Conservation (phyloP, 2,113 vertebrate genomes). For the Phalacrocorax aristotelis region DNA sequence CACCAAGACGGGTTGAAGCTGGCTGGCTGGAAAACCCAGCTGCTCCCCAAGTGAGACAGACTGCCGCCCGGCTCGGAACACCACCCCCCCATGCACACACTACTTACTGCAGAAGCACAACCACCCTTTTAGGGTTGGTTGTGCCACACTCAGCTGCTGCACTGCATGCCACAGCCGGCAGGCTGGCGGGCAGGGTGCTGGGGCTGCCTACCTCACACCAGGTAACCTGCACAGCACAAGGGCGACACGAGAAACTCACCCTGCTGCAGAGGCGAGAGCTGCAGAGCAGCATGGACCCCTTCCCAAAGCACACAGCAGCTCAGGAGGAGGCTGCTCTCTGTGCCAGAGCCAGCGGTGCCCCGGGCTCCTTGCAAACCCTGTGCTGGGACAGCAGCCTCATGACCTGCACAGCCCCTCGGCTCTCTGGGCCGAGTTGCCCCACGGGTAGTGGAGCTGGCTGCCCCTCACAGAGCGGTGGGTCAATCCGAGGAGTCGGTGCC, state of each 20-base stretch:
- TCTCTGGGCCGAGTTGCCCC: accelerated
- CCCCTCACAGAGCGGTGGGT: accelerated
- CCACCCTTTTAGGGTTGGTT: background rate
- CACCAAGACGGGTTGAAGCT: background rate
- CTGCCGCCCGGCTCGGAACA: accelerated
- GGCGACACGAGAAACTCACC: accelerated
- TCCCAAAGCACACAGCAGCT: background rate
- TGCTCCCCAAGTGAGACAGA: background rate
- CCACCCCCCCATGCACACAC: background rate
- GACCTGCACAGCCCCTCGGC: accelerated
- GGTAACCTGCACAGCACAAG: accelerated
- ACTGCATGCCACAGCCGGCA: accelerated
- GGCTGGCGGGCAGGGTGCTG: background rate
- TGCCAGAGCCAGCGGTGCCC: background rate
- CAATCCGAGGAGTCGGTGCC: accelerated
- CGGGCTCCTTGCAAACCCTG: accelerated
- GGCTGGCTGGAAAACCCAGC: background rate
- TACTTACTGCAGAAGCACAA: background rate
- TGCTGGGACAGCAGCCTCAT: background rate
- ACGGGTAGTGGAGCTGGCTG: accelerated
- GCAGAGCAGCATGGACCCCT: accelerated
- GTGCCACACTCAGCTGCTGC: background rate
- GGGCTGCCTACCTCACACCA: background rate
- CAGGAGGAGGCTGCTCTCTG: background rate
- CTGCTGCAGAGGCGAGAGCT: accelerated